Evolutionary conservation across 1,140 invertebrate species (phyloP).

Genomic region (Aphaenogaster rudis): DNA sequence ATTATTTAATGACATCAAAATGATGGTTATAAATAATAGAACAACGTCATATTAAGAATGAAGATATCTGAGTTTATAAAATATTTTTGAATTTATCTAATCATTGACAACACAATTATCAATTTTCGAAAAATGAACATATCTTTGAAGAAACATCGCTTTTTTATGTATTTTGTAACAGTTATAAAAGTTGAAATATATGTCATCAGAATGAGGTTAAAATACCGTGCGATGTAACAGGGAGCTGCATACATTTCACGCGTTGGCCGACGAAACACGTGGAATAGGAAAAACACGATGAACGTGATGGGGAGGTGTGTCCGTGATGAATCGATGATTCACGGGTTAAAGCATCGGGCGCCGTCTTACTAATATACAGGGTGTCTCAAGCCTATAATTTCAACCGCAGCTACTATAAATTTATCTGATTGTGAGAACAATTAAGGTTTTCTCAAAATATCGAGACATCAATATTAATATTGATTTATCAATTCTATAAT

Average conservation of each 20-base stretch:
- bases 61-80: background rate
- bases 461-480: background rate
- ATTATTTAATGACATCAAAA: background rate
- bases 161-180: background rate
- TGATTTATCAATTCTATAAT: background rate
- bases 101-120: background rate
- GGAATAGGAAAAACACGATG: conserved; percentile 46
- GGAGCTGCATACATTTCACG: conserved; percentile 50
- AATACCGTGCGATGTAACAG: conserved; percentile 24
- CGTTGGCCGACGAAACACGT: conserved; percentile 45
- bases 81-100: background rate
- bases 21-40: background rate
- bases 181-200: background rate
- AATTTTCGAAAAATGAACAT: background rate
- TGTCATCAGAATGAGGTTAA: conserved; percentile 19
- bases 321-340: conserved; percentile 64
- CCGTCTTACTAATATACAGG: conserved; percentile 48
- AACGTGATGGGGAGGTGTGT: conserved; percentile 51
- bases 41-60: background rate
- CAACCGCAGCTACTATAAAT: background rate
- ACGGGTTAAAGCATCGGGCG: conserved; percentile 43
- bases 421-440: background rate
- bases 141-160: background rate
- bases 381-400: conserved; percentile 36
- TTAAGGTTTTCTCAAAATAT: background rate